These are phyloP conservation scores for Anodontia alba DNA, from an alignment of 2,888 invertebrate species.

Conservation along the genomic window DNA sequence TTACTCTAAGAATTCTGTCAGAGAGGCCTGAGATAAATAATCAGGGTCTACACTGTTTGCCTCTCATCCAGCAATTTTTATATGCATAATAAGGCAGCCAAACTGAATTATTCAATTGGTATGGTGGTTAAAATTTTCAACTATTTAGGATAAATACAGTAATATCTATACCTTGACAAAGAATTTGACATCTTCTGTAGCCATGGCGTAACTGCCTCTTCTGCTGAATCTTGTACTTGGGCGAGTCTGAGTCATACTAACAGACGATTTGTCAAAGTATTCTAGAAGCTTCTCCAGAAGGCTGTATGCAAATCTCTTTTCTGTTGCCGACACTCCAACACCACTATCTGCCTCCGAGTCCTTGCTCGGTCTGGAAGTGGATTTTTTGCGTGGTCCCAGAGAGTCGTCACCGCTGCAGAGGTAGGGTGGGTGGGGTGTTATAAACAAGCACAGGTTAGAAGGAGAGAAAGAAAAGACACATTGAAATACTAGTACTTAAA, in stretches of 20 bases:
- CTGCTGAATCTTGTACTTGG: slow-evolving; percentile 98
- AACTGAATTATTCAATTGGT: no score
- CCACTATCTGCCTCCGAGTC: slow-evolving; percentile 81
- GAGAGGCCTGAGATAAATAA: no score
- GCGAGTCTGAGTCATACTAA: slow-evolving; percentile 93
- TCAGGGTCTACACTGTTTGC: no score
- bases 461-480: slow-evolving; percentile 45
- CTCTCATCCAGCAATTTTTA: no score
- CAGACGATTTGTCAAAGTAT: slow-evolving; percentile 97
- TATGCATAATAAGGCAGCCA: no score
- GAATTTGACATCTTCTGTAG: slow-evolving; percentile 99
- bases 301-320: slow-evolving; percentile 98
- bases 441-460: slow-evolving; percentile 39
- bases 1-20: no score
- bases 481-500: slow-evolving; percentile 29
- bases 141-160: no score
- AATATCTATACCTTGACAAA: slow-evolving; percentile 98
- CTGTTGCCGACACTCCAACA: slow-evolving; percentile 89
- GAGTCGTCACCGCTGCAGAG: slow-evolving; percentile 62
- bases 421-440: slow-evolving; percentile 39
- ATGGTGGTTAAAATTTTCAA: no score
- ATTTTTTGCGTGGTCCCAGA: slow-evolving; percentile 62
- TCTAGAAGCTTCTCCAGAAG: slow-evolving; percentile 97
- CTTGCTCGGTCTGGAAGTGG: slow-evolving; percentile 78
- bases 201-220: slow-evolving; percentile 88